Evolutionary conservation across 2,888 invertebrate species (phyloP).

Genomic region (Autographa gamma): DNA sequence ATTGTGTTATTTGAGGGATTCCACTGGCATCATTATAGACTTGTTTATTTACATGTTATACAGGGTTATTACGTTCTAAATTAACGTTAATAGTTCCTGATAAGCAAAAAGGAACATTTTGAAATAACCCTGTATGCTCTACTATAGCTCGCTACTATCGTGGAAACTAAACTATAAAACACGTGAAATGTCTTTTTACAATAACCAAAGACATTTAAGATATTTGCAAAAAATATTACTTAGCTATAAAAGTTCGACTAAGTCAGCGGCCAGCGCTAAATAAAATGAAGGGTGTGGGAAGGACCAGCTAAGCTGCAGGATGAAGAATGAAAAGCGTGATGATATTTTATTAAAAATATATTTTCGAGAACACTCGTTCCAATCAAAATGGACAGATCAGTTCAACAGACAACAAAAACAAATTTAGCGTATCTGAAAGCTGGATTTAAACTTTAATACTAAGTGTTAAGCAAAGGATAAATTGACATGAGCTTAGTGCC

Average conservation of each 20-base stretch:
- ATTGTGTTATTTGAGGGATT: conserved; percentile 56
- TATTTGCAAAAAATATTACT: conserved; percentile 49
- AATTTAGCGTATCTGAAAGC: conserved; percentile 75
- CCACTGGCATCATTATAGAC: conserved; percentile 10
- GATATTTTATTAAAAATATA: conserved; percentile 85
- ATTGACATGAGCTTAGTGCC: conserved; percentile 78
- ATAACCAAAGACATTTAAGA: conserved; percentile 28
- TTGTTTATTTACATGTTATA: conserved; percentile 30
- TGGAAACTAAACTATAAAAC: conserved; percentile 37
- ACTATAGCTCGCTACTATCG: conserved; percentile 33
- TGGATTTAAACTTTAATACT: conserved; percentile 80
- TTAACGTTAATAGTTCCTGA: background rate
- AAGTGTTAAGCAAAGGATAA: conserved; percentile 62
- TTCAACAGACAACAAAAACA: conserved; percentile 77
- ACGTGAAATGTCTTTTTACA: conserved; percentile 40
- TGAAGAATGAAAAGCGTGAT: conserved; percentile 85
- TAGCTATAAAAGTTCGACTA: conserved; percentile 45
- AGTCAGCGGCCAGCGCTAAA: conserved; percentile 38
- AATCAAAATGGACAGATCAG: conserved; percentile 84
- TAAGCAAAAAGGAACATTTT: background rate
- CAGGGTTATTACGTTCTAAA: conserved; percentile 43
- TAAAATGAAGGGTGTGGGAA: conserved; percentile 59
- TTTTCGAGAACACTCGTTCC: conserved; percentile 82
- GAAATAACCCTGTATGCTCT: conserved; percentile 52
- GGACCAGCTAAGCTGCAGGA: conserved; percentile 76